Evolutionary conservation across 2,113 vertebrate genomes (phyloP), one percentile per base, ranked within the genome.

Genomic region (Pteropus alecto): DNA sequence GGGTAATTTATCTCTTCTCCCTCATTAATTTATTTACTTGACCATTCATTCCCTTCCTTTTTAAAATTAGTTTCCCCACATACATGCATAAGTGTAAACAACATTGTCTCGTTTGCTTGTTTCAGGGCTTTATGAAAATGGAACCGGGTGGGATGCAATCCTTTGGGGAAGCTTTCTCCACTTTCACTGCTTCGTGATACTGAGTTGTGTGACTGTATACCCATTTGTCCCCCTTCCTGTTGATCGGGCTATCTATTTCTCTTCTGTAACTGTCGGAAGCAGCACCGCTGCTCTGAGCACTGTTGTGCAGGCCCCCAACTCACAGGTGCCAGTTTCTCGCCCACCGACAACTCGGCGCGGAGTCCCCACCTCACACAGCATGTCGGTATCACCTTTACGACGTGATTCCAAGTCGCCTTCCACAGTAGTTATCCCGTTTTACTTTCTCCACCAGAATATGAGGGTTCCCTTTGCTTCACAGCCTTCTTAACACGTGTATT

Each of bases 221-320:
- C 26, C 41, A 5, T 18, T 26, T 41, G 2, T 33, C n/a, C 35
- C 24, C 28, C 15, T 30, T 51, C 35, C 43, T 54, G 11, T 5
- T 41, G 48, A 21, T 30, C 2, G 2, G 26, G 21, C 14, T 22
- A 6, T 21, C 28, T 26, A 2, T 56, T 41, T 41, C 74, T 87
- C 38, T n/a, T 14, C n/a, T 46, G 16, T 38, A 26, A 3, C 28
- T 6, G 13, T 33, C 48, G 22, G 41, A 61, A 58, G 28, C 26
- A 7, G 3, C 11, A 38, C 38, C 38, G 8, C 51, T 18, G 5
- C 46, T 48, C 12, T 21, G 22, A 61, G n/a, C 15, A 1, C 33
- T 2, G 11, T 1, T 30, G 41, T 51, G 13, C 26, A 18, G 19
- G 28, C n/a, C 21, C 58, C 60, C 1, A 24, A 6, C 11, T 0